Evolutionary conservation across 2,113 vertebrate genomes (phyloP), one percentile per base, ranked within the genome.

Genomic region (Nymphicus hollandicus): DNA sequence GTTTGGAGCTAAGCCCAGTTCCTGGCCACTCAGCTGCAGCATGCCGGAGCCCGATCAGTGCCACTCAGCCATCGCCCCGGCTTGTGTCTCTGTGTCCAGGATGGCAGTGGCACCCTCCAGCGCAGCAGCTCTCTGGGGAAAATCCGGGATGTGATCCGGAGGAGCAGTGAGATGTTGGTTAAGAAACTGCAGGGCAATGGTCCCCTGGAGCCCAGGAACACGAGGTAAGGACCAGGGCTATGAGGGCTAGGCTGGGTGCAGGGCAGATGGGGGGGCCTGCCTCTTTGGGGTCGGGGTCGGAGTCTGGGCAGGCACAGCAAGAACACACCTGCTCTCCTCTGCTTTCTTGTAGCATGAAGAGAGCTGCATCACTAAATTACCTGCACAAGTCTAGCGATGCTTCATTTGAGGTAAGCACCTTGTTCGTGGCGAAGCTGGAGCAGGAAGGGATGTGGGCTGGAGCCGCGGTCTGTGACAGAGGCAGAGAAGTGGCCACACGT

Each of bases 101-200:
- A 99, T 18, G 99, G 99, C 94, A 99, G 98, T 17, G 99, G 99
- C 22, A 89, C 97, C 12, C 98, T 99, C 23, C 98, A 98, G 92
- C 99, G 99, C 87, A 99, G 98, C 31, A 99, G 99, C 78, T 99
- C 99, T 58, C 96, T 99, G 83, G 99, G 99, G 55, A 99, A 98
- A 95, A 98, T 99, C 89, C 97, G 99, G 44, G 99, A 99, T 16
- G 98, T 99, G 35, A 94, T 99, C 31, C 98, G 99, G 13, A 98
- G 98, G 92, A 99, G 99, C 98, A 99, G 99, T 12, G 99, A 99
- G 95, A 96, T 99, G 97, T 95, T 99, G 96, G 99, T 99, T 95
- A 99, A 99, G 98, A 99, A 99, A 79, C 98, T 99, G 81, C 99
- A 99, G 95, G 99, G 99, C 56, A 99, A 98, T 2, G 98, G 97